Evolutionary conservation across 2,888 invertebrate genomes (phyloP), one percentile per base, ranked within the genome.

Genomic region (Panorpa germanica): DNA sequence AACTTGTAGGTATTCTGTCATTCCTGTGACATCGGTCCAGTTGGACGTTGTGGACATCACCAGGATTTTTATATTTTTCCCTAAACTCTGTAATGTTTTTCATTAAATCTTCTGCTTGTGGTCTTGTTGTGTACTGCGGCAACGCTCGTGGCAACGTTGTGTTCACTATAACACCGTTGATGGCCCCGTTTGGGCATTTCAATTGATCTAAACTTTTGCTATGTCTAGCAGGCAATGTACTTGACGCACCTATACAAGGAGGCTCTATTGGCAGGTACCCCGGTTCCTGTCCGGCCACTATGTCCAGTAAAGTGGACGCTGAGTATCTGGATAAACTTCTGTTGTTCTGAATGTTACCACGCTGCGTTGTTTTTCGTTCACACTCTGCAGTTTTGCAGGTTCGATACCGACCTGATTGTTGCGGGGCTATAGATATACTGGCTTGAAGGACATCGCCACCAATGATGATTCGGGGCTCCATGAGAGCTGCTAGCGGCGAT

Each of bases 191-290:
- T 22, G 4, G 19, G 21, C 5, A 16, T 24, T 15, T 68, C 26
- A 82, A 51, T 41, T 82, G 80, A 50, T 83, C 83, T 38, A 83
- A 51, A 2, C 81, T 81, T 48, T 80, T 81, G 49, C 81, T 81
- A 45, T 83, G 82, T 32, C 80, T 59, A 1, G 76, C 69, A 2
- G 74, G 73, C 25, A 74, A 46, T 2, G 65, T 64, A 24, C 58
- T 63, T 7, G 60, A 57, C 18, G 60, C 61, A 11, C 28, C 26
- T 11, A 23, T 29, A 12, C 19, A 10, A 4, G 33, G 17, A 12
- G 28, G 20, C 13, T 22, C 22, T 19, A 29, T 23, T 18, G 29
- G 33, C n/a, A 50, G 52, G 19, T 31, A 34, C 10, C 32, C 35
- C 5, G 32, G 23, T 33, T 50, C 49, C n/a, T 20, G 20, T n/a